A percentile compares a stretch with the other conserved stretches of the same genome.
Evolutionary conservation across 2,113 vertebrate genomes (phyloP).

Genomic region (Neolamprologus falcicula): DNA sequence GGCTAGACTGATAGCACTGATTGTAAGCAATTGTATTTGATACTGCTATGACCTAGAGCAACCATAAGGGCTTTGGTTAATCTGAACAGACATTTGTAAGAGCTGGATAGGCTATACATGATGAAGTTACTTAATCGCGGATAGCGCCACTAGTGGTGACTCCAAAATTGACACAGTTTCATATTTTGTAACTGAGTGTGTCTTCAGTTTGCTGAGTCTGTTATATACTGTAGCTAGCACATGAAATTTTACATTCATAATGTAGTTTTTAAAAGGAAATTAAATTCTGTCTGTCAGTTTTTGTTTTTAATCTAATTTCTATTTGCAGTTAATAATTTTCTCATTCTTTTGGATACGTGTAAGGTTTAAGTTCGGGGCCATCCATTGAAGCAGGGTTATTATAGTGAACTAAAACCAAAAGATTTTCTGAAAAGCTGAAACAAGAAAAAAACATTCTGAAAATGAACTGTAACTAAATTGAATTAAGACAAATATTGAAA

Average conservation of each 20-base stretch:
- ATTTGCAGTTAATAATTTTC: background rate
- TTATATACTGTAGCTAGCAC: background rate
- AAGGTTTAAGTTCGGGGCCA: background rate
- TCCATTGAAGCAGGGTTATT: background rate
- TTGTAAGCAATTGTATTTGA: background rate
- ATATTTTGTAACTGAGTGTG: background rate
- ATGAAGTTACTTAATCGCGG: background rate
- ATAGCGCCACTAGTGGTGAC: background rate
- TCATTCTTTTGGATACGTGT: background rate
- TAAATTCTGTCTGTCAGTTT: background rate
- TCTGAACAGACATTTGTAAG: background rate
- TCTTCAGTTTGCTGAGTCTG: background rate
- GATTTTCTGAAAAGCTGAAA: background rate
- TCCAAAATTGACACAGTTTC: background rate
- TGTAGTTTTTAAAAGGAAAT: background rate
- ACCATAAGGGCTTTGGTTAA: background rate
- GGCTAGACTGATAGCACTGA: background rate
- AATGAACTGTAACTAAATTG: background rate
- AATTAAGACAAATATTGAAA: background rate
- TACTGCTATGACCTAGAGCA: background rate
- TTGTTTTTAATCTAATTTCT: background rate
- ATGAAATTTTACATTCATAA: background rate
- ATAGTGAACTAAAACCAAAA: background rate
- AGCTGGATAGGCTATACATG: background rate
- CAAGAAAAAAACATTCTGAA: background rate